Evolutionary conservation across 2,113 vertebrate genomes (phyloP), one percentile per base, ranked within the genome.

Genomic region (Heterotilapia buettikoferi): DNA sequence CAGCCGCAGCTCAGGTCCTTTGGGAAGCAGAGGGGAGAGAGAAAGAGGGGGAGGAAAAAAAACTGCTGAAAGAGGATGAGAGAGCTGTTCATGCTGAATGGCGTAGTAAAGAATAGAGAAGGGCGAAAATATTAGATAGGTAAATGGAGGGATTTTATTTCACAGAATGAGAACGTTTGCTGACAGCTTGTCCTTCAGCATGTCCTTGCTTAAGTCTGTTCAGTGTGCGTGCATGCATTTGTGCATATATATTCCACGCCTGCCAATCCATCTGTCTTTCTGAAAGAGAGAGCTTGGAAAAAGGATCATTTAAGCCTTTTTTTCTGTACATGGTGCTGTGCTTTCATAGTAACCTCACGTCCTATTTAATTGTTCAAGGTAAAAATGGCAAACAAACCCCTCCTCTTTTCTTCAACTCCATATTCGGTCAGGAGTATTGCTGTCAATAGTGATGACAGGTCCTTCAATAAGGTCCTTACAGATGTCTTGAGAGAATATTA

Each of bases 1-100:
- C 94, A 94, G 93, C 90, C 92, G 89, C 89, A 92, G 95, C 93
- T 88, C 92, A 90, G 89, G 87, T 94, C 93, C 90, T 88, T 31
- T 80, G 91, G 91, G 93, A 89, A 82, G 84, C 53, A 79, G 84
- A 38, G 80, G 36, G 56, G 31, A 45, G 92, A 47, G 53, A 61
- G 86, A 26, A 2, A 24, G 76, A 56, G 29, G 26, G 18, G 38
- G 40, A 9, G 16, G 12, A 26, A 66, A 82, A 89, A 79, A 40
- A 80, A n/a, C n/a, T 38, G 83, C 54, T 57, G 83, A 87, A 53
- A 85, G 90, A 93, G 82, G 84, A 86, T 63, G 84, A 68, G 88
- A 80, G 90, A 80, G 91, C 88, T 80, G 80, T 83, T 92, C 54
- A 9, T 33, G 57, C 61, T 90, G 87, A 93, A 90, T 88, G 84